Evolutionary conservation across 1,140 invertebrate genomes (phyloP), one percentile per base, ranked within the genome.

Genomic region (Heliothis virescens): DNA sequence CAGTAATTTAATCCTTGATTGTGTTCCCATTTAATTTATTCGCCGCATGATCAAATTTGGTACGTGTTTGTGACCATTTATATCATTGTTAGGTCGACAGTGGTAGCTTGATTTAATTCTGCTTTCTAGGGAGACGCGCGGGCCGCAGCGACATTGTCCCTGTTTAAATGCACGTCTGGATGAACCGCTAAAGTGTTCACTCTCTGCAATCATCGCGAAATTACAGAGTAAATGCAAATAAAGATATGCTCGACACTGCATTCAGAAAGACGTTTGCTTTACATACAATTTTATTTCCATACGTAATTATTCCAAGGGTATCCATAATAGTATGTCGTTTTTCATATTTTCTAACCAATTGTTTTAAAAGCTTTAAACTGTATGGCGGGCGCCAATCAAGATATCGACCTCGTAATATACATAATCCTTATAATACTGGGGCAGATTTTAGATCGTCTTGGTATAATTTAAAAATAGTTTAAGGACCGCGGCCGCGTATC

Each of bases 1-100:
- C 89, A 87, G 89, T 94, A 91, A 94, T 93, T 94, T 93, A 92
- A 91, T 89, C 91, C 91, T 87, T 93, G 91, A 93, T 94, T 94
- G 92, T 94, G 89, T 93, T 91, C 89, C 81, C 87, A 91, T 92
- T 91, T 91, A 92, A 93, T 92, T 93, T 93, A 93, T 93, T 90
- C 87, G 87, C 86, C 75, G 85, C 87, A 89, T 91, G 88, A 93
- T 94, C 90, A 91, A 91, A 92, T 92, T 92, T 92, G 89, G 91
- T 87, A 84, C 86, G 86, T 86, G 87, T 88, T 88, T 90, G 87
- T 89, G 85, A 82, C 87, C 90, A 88, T 92, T 91, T 91, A 86
- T 86, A 85, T 90, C 78, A 90, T 90, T 87, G 88, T 84, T 83
- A 80, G 79, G 79, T 67, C 34, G 48, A 73, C 65, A 80, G 82